Base-by-base conservation (phyloP, 2,797 vertebrate genomes). In the Coregonus suidteri region DNA sequence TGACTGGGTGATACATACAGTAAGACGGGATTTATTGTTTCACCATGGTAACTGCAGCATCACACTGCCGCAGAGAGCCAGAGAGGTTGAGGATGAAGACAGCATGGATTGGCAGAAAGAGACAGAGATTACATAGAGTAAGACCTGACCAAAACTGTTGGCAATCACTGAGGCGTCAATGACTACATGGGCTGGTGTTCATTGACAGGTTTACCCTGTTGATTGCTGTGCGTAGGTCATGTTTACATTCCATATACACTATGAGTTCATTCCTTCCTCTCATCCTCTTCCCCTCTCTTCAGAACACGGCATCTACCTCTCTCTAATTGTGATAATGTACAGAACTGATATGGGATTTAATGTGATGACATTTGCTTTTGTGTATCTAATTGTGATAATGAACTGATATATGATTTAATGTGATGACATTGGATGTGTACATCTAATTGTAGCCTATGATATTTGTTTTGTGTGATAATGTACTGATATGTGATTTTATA, bases 1-100 rank as follows among this genome's bases (percentile, higher is more conserved):
- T 37, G 76, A 72, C 35, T 71, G 70, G 52, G 64, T 56, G 64
- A 64, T 73, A 62, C 37, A 37, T 54, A 5, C 16, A 34, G 52
- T 47, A 47, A 34, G 37, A 6, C 16, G 30, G 18, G 37, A n/a
- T 3, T 47, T 37, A 37, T 18, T 20, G 41, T 20, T 71, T 51
- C 68, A 18, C 41, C 41, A 47, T 69, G 35, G 67, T 37, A 69
- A 70, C 68, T 4, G n/a, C 13, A 13, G 16, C 68, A 20, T 71
- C n/a, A 25, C 18, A 71, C 68, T 37, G 18, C 64, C 34, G 25
- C 37, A 69, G 4, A 34, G 20, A 35, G 66, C 67, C 3, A 41
- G 68, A 20, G 13, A 7, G 41, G 69, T 51, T 51, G 20, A 71
- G 41, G n/a, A 66, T 31, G 4, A 67, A 6, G 14, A 66, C 14